Conservation (phyloP, 1,140 invertebrate genomes). For the Intoshia linei region DNA sequence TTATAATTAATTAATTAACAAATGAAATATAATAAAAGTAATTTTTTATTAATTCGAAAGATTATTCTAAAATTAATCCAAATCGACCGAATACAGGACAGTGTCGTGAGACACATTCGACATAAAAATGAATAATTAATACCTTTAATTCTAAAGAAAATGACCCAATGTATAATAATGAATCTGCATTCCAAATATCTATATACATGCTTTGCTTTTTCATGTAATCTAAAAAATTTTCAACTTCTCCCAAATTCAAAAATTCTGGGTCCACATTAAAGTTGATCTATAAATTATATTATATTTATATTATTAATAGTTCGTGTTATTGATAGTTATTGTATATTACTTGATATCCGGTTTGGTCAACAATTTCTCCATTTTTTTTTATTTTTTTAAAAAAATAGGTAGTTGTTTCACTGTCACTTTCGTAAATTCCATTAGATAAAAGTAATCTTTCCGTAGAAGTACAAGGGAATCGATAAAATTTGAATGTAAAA, state of each 20-base stretch:
- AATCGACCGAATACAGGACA: no score
- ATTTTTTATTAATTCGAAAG: no score
- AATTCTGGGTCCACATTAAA: constrained; percentile 21
- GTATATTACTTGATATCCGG: not conserved
- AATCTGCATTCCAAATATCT: constrained; percentile 24
- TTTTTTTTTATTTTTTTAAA: not conserved
- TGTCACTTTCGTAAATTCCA: not conserved
- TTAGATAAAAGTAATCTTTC: constrained; percentile 14
- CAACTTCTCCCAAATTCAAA: constrained; percentile 20
- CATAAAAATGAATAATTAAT: no score
- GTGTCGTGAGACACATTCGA: no score
- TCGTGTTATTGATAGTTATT: not conserved
- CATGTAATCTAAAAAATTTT: constrained; percentile 17
- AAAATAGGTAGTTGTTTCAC: not conserved
- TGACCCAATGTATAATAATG: constrained; percentile 20
- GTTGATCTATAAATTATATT: constrained; percentile 12
- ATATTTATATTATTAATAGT: not conserved
- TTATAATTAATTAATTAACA: no score
- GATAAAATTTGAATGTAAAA: constrained; percentile 25
- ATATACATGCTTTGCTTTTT: constrained; percentile 19
- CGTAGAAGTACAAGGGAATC: constrained; percentile 20
- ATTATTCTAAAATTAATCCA: no score
- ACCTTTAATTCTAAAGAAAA: constrained; percentile 19
- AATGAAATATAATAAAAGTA: no score
- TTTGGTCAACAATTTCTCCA: not conserved